These are phyloP conservation scores for Phoebastria nigripes DNA, from an alignment of 2,797 vertebrate species.

Conservation along the genomic window DNA sequence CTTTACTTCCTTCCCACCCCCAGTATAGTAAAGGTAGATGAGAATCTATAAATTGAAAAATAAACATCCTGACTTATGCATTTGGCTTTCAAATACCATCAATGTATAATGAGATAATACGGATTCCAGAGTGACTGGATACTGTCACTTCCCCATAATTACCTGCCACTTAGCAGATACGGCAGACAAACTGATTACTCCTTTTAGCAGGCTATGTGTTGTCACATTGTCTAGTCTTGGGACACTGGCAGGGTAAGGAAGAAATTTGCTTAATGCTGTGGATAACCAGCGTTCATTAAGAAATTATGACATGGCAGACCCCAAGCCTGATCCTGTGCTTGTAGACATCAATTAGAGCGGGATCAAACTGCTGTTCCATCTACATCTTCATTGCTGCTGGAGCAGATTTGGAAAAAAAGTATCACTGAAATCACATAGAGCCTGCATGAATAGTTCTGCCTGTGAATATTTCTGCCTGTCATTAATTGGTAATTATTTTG, in stretches of 20 bases:
- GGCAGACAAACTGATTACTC: neutral
- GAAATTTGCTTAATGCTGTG: neutral
- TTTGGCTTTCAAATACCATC: neutral
- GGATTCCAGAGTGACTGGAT: neutral
- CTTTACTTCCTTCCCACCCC: neutral
- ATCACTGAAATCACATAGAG: neutral
- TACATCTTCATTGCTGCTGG: neutral
- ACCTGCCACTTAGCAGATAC: neutral
- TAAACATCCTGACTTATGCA: neutral
- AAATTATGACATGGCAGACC: neutral
- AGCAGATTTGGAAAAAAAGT: neutral
- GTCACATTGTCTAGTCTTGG: neutral
- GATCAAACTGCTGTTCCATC: neutral
- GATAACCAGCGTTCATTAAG: neutral
- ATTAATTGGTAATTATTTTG: neutral
- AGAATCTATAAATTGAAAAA: neutral
- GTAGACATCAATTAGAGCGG: neutral
- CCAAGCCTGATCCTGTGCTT: neutral
- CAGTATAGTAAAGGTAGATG: neutral
- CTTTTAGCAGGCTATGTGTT: neutral
- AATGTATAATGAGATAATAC: neutral
- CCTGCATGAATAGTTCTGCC: neutral
- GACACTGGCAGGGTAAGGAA: neutral
- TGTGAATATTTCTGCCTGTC: neutral
- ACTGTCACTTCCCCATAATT: neutral